Evolutionary conservation across 2,797 vertebrate genomes (phyloP), one percentile per base, ranked within the genome.

Genomic region (Coccyzus lansbergi): DNA sequence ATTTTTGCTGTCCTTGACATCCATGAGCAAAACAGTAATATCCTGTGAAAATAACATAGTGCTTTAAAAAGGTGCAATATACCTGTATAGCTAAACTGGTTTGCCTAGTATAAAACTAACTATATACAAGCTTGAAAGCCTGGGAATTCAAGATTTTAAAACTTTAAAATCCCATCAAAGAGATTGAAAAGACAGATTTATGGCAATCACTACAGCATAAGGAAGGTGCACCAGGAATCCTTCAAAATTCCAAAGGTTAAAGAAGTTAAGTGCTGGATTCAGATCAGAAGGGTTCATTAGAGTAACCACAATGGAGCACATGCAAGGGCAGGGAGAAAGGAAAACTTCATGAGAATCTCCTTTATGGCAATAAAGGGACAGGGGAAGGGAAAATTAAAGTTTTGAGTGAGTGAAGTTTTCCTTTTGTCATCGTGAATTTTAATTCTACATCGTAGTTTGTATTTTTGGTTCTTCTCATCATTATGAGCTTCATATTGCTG

Each of bases 171-270:
- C 96, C 97, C 97, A 97, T 97, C 97, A 97, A 97, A 97, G 97
- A 97, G 97, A 96, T 97, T 96, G 94, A 96, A 97, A 97, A 97
- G 97, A 97, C 90, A 94, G 96, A 97, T 96, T 97, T 97, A 97
- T 97, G 96, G 96, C 97, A 97, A 98, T 97, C 98, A 98, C 97
- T 98, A 98, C 96, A 98, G 97, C 97, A 97, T 98, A 97, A 98
- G 97, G 97, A 98, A 98, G 98, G 98, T 98, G 98, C 98, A 98
- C 98, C 97, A 98, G 97, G 97, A 98, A 97, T 96, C 97, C 97
- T 97, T 97, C 98, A 95, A 96, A 97, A 97, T 97, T 97, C 97
- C 97, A 97, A 97, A 97, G 96, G 96, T 92, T 93, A 97, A 95
- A 97, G 97, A 97, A 97, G 95, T 97, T 97, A 97, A 98, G 98